Percentiles rank a stretch among this genome's conserved stretches.
phyloP scores from a whole-genome alignment of 1,140 invertebrate genomes.

The Zophobas morio region DNA sequence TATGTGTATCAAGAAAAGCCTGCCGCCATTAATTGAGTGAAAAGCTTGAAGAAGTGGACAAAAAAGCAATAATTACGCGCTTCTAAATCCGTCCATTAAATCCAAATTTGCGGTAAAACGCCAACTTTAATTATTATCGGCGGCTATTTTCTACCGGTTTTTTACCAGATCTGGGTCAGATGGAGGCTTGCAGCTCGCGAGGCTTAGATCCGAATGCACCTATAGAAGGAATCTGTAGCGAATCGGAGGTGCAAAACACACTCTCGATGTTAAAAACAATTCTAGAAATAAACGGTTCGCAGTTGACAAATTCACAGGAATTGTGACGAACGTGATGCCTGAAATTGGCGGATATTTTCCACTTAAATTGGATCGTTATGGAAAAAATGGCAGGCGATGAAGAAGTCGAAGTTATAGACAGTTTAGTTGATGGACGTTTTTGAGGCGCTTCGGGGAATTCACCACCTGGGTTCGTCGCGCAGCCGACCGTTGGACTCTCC shows the following conservation, averaged over 20 bases:
- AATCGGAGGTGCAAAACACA: neutral
- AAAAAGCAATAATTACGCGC: slow-evolving; percentile 6
- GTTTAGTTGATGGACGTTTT: neutral
- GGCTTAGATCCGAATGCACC: neutral
- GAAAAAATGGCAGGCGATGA: neutral
- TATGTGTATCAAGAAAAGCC: slow-evolving; percentile 15
- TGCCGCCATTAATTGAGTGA: slow-evolving; percentile 14
- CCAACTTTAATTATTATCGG: neutral
- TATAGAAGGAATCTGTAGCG: neutral
- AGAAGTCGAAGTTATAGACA: neutral
- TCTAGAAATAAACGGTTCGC: neutral
- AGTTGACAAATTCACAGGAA: neutral
- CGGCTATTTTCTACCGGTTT: slow-evolving; percentile 8
- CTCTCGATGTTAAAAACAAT: neutral
- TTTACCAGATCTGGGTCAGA: neutral
- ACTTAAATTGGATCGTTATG: neutral
- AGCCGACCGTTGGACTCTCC: neutral
- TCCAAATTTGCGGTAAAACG: slow-evolving; percentile 6
- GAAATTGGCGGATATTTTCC: neutral
- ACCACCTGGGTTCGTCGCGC: neutral
- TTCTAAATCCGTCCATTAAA: slow-evolving; percentile 1
- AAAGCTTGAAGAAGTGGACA: neutral
- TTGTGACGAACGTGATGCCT: slow-evolving; percentile 3
- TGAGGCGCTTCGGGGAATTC: neutral
- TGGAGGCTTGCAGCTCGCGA: neutral